Evolutionary conservation across 1,140 invertebrate species (phyloP).

Genomic region (Drosophila sechellia): DNA sequence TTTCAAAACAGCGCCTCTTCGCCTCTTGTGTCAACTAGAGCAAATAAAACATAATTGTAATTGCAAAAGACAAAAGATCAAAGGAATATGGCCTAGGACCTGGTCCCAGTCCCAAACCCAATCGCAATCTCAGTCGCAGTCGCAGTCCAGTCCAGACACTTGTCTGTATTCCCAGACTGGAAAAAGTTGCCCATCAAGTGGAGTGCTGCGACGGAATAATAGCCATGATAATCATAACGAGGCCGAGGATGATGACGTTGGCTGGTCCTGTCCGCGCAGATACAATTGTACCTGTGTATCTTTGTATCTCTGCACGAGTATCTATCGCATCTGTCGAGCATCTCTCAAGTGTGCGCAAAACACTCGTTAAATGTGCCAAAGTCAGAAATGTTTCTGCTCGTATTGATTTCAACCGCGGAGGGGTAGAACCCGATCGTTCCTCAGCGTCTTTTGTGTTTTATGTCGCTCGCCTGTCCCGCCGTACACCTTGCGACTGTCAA

Average conservation of each 20-base stretch:
- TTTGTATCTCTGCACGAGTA: conserved; percentile 40
- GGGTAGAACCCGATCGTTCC: conserved; percentile 1
- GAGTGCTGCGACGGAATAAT: conserved; percentile 52
- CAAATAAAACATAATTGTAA: conserved; percentile 82
- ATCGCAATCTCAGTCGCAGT: not conserved
- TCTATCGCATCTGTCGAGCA: conserved; percentile 25
- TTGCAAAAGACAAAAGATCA: conserved; percentile 80
- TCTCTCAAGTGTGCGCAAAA: conserved; percentile 71
- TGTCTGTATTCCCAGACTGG: conserved; percentile 43
- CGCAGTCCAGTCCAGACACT: conserved; percentile 13
- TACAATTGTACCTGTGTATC: conserved; percentile 63
- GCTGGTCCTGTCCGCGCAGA: conserved; percentile 20
- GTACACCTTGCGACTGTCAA: conserved; percentile 69
- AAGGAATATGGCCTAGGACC: conserved; percentile 52
- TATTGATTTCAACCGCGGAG: conserved; percentile 67
- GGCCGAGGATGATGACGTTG: conserved; percentile 34
- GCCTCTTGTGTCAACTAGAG: conserved; percentile 69
- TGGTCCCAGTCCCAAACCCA: not conserved
- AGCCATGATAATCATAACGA: conserved; percentile 61
- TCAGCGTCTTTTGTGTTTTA: conserved; percentile 57
- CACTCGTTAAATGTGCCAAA: conserved; percentile 82
- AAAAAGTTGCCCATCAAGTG: conserved; percentile 59
- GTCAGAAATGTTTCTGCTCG: conserved; percentile 67
- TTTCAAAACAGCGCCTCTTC: conserved; percentile 64
- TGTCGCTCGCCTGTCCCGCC: conserved; percentile 66